phyloP scores from a whole-genome alignment of 2,113 vertebrate genomes.

The Aleadryas rufinucha region DNA sequence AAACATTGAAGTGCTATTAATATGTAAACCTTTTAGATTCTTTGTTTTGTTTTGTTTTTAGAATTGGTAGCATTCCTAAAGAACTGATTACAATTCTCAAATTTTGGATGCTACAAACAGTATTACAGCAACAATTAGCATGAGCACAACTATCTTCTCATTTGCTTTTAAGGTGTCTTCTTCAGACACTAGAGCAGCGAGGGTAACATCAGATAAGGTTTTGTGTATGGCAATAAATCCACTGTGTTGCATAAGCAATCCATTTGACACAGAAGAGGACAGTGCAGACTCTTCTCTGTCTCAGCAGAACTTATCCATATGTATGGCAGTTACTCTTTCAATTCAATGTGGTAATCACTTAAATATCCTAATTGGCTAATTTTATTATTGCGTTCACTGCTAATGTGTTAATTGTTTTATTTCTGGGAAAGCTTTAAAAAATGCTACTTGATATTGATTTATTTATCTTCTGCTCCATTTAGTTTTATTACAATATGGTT shows the following conservation, averaged over 20 bases:
- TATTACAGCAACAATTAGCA: not conserved
- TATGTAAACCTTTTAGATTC: slow-evolving; percentile 48
- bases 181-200: not conserved
- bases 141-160: not conserved
- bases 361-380: slow-evolving; percentile 31
- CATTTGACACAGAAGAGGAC: not conserved
- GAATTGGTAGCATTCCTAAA: slow-evolving; percentile 18
- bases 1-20: slow-evolving; percentile 60
- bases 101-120: not conserved
- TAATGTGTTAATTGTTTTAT: slow-evolving; percentile 48
- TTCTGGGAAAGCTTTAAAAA: slow-evolving; percentile 20
- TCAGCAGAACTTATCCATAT: not conserved
- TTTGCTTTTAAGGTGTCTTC: not conserved
- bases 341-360: slow-evolving; percentile 8
- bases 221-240: not conserved
- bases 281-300: not conserved
- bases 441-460: not conserved
- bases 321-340: not conserved
- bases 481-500: slow-evolving; percentile 20
- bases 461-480: slow-evolving; percentile 15
- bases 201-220: not conserved
- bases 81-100: slow-evolving; percentile 24
- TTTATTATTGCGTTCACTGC: not conserved
- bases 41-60: not conserved
- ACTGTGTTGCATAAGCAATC: not conserved